Evolutionary conservation across 2,113 vertebrate genomes (phyloP).

Genomic region (Xenopus tropicalis): DNA sequence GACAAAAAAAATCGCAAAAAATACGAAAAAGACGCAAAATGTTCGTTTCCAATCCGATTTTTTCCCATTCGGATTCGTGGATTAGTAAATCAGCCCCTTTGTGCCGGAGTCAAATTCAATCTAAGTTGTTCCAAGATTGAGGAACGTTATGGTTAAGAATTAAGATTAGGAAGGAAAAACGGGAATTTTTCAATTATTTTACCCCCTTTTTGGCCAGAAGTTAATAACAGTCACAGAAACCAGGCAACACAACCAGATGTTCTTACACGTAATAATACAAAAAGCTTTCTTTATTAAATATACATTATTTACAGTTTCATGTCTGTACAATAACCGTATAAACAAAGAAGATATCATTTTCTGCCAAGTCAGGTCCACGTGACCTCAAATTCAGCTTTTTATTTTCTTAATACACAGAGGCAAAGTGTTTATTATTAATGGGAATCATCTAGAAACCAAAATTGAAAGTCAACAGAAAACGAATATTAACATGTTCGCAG

Average conservation of each 20-base stretch:
- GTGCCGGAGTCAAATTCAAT: no score
- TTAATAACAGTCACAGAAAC: not conserved
- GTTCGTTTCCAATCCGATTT: no score
- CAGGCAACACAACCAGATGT: conserved; percentile 24
- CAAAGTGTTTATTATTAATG: conserved; percentile 53
- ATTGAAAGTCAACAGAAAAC: conserved; percentile 51
- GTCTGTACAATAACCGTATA: conserved; percentile 82
- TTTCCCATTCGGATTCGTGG: no score
- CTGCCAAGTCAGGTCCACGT: conserved; percentile 63
- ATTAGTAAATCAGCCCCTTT: no score
- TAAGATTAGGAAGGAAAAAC: no score
- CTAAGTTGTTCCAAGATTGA: no score
- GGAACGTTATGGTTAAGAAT: no score
- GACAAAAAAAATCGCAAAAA: no score
- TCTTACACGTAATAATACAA: conserved; percentile 79
- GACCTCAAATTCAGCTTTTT: conserved; percentile 60
- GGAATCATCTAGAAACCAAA: conserved; percentile 56
- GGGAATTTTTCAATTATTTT: no score
- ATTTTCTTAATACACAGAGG: conserved; percentile 58
- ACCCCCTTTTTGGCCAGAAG: no score
- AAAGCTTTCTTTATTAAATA: conserved; percentile 85
- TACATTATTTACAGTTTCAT: conserved; percentile 84
- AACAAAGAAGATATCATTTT: conserved; percentile 69
- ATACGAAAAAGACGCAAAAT: no score
- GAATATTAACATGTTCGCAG: conserved; percentile 48